Evolutionary conservation across 37 sponge, comb jelly and placozoan species (phyloP).

Genomic region (Ephydatia muelleri): DNA sequence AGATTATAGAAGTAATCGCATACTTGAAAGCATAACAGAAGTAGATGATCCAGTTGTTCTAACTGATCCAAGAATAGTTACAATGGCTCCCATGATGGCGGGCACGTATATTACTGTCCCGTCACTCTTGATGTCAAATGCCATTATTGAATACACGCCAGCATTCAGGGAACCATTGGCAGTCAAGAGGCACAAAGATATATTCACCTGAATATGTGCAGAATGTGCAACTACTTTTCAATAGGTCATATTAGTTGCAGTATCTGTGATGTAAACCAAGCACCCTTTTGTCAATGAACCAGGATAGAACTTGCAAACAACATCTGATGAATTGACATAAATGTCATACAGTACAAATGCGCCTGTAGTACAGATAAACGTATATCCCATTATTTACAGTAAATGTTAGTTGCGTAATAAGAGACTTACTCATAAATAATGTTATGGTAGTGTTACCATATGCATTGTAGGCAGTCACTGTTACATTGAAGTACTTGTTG

Average conservation of each 20-base stretch:
- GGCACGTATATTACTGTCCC: not conserved
- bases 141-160: not conserved
- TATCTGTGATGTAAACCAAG: not conserved
- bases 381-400: not conserved
- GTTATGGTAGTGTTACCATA: not conserved
- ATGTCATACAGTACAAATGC: not conserved
- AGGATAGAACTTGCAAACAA: not conserved
- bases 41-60: too few species aligned
- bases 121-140: not conserved
- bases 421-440: not conserved
- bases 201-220: not conserved
- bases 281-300: not conserved
- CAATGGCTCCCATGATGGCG: not conserved
- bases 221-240: not conserved
- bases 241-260: not conserved
- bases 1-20: too few species aligned
- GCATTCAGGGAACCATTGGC: not conserved
- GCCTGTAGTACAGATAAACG: not conserved
- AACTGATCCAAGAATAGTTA: not conserved
- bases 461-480: not conserved
- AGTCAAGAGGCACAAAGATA: not conserved
- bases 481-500: not conserved
- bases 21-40: too few species aligned
- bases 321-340: not conserved
- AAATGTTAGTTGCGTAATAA: not conserved